Evolutionary conservation across 2,113 vertebrate species (phyloP).

Genomic region (Syngnathus floridae): DNA sequence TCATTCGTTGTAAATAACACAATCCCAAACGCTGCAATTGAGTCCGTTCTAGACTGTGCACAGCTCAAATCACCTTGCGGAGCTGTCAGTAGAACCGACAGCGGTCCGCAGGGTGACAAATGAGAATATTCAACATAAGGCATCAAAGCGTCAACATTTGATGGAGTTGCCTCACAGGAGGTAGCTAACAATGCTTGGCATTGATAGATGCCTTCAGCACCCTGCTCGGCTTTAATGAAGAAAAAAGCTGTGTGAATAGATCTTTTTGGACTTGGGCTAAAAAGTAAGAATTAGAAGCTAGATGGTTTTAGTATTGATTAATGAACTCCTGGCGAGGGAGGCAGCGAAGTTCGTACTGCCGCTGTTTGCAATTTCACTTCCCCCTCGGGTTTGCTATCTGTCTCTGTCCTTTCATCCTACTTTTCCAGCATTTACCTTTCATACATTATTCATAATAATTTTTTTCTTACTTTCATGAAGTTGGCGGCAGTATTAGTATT

Average conservation of each 20-base stretch:
- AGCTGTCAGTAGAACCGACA: constrained; percentile 44
- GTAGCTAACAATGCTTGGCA: constrained; percentile 14
- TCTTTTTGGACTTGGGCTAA: constrained; percentile 17
- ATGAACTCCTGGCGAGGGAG: constrained; percentile 34
- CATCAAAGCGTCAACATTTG: constrained; percentile 21
- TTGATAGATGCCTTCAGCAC: constrained; percentile 17
- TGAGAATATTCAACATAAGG: constrained; percentile 35
- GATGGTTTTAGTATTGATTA: constrained; percentile 46
- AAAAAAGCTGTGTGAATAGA: constrained; percentile 16
- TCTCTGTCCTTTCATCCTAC: constrained; percentile 14
- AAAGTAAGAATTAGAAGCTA: constrained; percentile 26
- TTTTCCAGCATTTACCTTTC: constrained; percentile 6
- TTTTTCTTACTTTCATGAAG: constrained; percentile 6
- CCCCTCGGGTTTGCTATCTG: constrained; percentile 19
- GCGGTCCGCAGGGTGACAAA: constrained; percentile 38
- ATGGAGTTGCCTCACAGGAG: constrained; percentile 18
- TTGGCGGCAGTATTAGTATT: background rate
- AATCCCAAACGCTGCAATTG: background rate
- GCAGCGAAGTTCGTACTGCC: constrained; percentile 23
- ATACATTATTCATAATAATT: constrained; percentile 13
- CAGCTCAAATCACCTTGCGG: constrained; percentile 34
- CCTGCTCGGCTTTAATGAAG: constrained; percentile 4
- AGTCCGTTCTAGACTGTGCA: background rate
- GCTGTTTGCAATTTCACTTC: constrained; percentile 30
- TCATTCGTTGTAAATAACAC: background rate